Evolutionary conservation across 1,140 invertebrate species (phyloP), one percentile per base, ranked within the genome.

Genomic region (Battus philenor): DNA sequence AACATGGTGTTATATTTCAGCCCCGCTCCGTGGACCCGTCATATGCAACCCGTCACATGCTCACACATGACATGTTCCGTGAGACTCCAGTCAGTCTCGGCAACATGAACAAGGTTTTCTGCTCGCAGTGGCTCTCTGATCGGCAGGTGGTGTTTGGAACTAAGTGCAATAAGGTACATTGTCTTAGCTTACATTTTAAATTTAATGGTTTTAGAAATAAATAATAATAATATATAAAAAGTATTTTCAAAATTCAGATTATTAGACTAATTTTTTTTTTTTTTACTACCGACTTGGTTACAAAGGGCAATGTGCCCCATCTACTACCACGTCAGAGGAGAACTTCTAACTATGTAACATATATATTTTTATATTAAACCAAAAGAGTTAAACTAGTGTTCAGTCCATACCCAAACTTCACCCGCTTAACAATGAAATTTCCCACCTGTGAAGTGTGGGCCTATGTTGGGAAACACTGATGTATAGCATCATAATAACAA

Each of bases 61-160:
- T 96, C 29, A 94, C 93, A 0, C 94, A 96, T 76, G 94, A 95
- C 83, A 92, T 96, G 89, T 92, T 95, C 59, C 93, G 92, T 73
- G 95, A 96, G 83, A 93, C 92, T 36, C 90, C 93, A 2, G 90
- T 96, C 64, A 91, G 89, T 73, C 87, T 96, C 43, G 92, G 92
- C 60, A 94, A 93, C 73, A 94, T 97, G 84, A 98, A 98, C 86
- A 98, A 98, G 89, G 93, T 98, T 29, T 98, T 98, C 87, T 97
- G 96, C 80, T 97, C 96, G 0, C 93, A 97, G 81, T 99, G 97
- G 97, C 88, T 98, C 9, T 96, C 94, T 65, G 94, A 97, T 86
- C 89, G 94, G 72, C 96, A 97, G 88, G 94, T 98, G 47, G 95
- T 97, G 2, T 96, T 98, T 84, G 96, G 96, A 20, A 98, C 97